Percentiles rank a stretch among this genome's conserved stretches.
These are phyloP conservation scores for Cepaea hortensis DNA, from an alignment of 2,888 invertebrate species.

Conservation along the genomic window DNA sequence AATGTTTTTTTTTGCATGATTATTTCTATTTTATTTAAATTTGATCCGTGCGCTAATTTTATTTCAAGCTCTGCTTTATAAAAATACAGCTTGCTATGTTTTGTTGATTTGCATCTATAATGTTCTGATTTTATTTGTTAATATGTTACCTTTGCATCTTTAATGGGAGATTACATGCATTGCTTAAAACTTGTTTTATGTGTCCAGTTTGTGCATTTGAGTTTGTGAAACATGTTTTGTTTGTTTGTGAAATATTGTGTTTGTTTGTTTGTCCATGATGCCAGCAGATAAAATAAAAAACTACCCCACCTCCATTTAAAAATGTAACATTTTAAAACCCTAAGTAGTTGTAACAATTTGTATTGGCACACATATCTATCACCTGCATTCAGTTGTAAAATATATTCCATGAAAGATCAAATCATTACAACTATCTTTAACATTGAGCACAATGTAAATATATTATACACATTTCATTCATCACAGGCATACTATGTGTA, in stretches of 20 bases:
- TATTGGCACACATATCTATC: too few relatives aligned
- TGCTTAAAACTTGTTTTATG: neutral
- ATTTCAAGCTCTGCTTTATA: neutral
- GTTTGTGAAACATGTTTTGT: neutral
- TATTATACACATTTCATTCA: too few relatives aligned
- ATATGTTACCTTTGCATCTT: conserved; percentile 3
- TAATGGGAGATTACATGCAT: neutral
- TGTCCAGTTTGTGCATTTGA: conserved; percentile 16
- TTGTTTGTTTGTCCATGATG: conserved; percentile 31
- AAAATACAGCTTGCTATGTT: neutral
- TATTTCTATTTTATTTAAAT: neutral
- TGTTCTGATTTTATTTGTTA: neutral
- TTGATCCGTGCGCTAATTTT: neutral
- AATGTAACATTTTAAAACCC: neutral
- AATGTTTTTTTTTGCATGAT: neutral
- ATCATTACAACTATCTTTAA: neutral
- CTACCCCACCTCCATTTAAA: neutral
- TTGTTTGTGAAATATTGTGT: too few relatives aligned
- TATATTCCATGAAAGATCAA: neutral
- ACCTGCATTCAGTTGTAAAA: too few relatives aligned
- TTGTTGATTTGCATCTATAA: neutral
- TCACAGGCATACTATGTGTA: too few relatives aligned
- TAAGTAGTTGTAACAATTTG: too few relatives aligned
- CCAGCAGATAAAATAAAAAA: neutral
- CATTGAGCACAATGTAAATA: neutral